Percentiles rank a stretch among this genome's conserved stretches.
phyloP scores from a whole-genome alignment of 2,113 vertebrate genomes.

The Theropithecus gelada region DNA sequence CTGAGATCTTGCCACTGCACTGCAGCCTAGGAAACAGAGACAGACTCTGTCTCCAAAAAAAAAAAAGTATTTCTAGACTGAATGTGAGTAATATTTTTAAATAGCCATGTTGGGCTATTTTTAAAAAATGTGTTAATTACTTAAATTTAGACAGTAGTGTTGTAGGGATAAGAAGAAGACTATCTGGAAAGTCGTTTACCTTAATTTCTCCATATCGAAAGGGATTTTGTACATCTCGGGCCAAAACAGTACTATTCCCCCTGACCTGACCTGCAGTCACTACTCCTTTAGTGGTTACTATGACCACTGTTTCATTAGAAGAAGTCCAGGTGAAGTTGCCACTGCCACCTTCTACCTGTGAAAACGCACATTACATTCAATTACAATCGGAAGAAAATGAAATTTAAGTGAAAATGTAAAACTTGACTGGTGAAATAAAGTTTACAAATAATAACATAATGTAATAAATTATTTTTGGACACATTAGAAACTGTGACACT shows the following conservation, averaged over 20 bases:
- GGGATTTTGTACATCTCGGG: slow-evolving; percentile 80
- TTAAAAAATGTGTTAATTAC: neutral
- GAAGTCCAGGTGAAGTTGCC: slow-evolving; percentile 83
- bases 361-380: slow-evolving; percentile 7
- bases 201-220: slow-evolving; percentile 78
- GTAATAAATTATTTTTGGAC: neutral
- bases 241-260: slow-evolving; percentile 75
- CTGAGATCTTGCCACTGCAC: neutral
- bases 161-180: neutral
- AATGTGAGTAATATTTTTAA: slow-evolving; percentile 29
- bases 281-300: slow-evolving; percentile 83
- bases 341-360: slow-evolving; percentile 82
- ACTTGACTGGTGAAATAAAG: neutral
- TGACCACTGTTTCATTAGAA: slow-evolving; percentile 83
- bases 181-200: slow-evolving; percentile 50
- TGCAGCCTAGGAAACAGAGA: neutral
- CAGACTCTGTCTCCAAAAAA: neutral
- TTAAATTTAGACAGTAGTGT: neutral
- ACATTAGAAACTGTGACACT: neutral
- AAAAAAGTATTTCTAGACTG: neutral
- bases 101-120: neutral
- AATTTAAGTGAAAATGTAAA: slow-evolving; percentile 19
- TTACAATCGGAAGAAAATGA: neutral
- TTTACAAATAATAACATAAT: slow-evolving; percentile 28
- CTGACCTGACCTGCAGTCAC: slow-evolving; percentile 73